phyloP scores from a whole-genome alignment of 1,140 invertebrate genomes.

The Drosophila truncata region DNA sequence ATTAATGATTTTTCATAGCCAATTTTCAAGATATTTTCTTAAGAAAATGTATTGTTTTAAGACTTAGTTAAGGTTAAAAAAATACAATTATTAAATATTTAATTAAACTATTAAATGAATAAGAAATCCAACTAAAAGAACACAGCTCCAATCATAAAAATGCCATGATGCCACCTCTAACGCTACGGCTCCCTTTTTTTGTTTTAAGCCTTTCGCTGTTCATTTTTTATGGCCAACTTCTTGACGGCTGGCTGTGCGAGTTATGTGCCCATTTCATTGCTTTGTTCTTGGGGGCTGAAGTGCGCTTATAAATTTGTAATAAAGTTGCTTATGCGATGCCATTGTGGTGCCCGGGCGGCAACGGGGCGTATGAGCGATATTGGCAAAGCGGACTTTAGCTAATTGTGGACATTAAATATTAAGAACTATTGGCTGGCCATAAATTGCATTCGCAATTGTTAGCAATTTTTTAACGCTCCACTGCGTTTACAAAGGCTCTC shows the following conservation, averaged over 20 bases:
- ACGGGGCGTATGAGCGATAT: slow-evolving; percentile 61
- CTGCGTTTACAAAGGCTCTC: slow-evolving; percentile 10
- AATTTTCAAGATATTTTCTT: not conserved
- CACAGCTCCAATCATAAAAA: not conserved
- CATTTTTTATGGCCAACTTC: slow-evolving; percentile 72
- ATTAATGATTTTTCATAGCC: not conserved
- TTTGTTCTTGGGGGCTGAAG: slow-evolving; percentile 66
- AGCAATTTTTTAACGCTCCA: slow-evolving; percentile 38
- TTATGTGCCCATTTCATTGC: slow-evolving; percentile 75
- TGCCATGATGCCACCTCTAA: not conserved
- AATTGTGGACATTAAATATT: slow-evolving; percentile 74
- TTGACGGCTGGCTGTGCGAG: slow-evolving; percentile 50
- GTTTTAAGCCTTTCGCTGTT: slow-evolving; percentile 49
- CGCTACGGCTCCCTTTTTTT: slow-evolving; percentile 14
- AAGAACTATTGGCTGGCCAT: slow-evolving; percentile 68
- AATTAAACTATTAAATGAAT: too few relatives aligned
- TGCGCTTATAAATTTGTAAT: slow-evolving; percentile 83
- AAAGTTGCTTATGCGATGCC: slow-evolving; percentile 51
- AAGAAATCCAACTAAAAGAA: too few relatives aligned
- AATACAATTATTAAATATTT: too few relatives aligned
- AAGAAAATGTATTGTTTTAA: too few relatives aligned
- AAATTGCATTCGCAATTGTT: slow-evolving; percentile 53
- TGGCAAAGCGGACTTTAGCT: slow-evolving; percentile 40
- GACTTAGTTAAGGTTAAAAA: too few relatives aligned
- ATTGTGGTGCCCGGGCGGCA: slow-evolving; percentile 27